A percentile compares a stretch with the other conserved stretches of the same genome.
Evolutionary conservation across 2,888 invertebrate species (phyloP).

Genomic region (Protonemura montana): DNA sequence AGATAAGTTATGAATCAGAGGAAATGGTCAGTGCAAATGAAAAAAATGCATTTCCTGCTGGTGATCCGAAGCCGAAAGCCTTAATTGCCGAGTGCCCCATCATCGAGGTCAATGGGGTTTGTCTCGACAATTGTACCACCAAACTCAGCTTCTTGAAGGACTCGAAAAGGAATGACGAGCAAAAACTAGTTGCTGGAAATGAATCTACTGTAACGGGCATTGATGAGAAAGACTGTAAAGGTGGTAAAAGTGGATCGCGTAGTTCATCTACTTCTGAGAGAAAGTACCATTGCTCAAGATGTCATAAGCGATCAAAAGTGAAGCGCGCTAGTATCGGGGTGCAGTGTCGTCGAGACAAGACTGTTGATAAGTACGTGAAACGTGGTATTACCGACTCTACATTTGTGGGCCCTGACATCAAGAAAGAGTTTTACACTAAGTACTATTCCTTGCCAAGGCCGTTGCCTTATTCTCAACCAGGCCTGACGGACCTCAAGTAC

Average conservation of each 20-base stretch:
- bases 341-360: conserved; percentile 70
- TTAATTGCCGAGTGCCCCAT: background rate
- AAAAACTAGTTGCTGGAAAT: background rate
- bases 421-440: conserved; percentile 48
- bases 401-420: conserved; percentile 39
- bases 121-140: background rate
- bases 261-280: conserved; percentile 48
- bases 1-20: background rate
- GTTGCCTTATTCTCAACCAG: conserved; percentile 50
- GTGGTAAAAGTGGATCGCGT: conserved; percentile 38
- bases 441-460: conserved; percentile 52
- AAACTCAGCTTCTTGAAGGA: background rate
- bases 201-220: background rate
- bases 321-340: conserved; percentile 76
- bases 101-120: background rate
- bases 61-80: background rate
- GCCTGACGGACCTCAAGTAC: conserved; percentile 67
- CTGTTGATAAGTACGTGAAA: conserved; percentile 52
- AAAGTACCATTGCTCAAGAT: conserved; percentile 66
- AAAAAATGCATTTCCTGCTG: background rate
- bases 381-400: conserved; percentile 42
- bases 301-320: conserved; percentile 73
- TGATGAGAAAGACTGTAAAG: background rate
- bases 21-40: background rate
- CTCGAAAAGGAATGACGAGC: background rate